Conservation (phyloP, 2,888 invertebrate species). For the Morinoia aosen region DNA sequence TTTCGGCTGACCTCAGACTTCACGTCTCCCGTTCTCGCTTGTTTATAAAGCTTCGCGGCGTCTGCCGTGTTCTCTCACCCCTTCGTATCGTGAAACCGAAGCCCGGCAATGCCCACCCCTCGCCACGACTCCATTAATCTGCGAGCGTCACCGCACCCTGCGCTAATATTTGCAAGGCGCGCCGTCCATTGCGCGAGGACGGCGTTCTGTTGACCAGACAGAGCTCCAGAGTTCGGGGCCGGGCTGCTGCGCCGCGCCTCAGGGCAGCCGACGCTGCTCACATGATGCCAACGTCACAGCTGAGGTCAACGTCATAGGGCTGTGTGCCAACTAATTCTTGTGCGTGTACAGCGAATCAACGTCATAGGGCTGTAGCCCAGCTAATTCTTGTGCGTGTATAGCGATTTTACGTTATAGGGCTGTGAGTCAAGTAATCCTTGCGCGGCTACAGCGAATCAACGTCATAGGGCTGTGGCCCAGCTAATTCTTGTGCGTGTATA, state of each 20-base stretch:
- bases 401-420: too few relatives aligned
- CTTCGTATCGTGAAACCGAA: not conserved
- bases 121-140: slow-evolving; percentile 39
- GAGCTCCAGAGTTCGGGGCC: not conserved
- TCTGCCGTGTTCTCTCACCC: not conserved
- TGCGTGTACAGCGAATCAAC: too few relatives aligned
- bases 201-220: slow-evolving; percentile 30
- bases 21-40: not conserved
- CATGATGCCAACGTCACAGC: not conserved
- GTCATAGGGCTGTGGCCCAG: not conserved
- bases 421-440: too few relatives aligned
- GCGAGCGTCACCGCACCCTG: slow-evolving; percentile 42
- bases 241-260: not conserved
- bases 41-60: not conserved
- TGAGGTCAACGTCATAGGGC: not conserved
- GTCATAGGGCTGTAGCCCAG: too few relatives aligned
- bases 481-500: not conserved
- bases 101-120: not conserved
- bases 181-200: slow-evolving; percentile 31
- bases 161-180: slow-evolving; percentile 31
- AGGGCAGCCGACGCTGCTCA: not conserved
- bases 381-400: too few relatives aligned
- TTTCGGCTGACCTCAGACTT: not conserved
- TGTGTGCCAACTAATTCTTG: not conserved
- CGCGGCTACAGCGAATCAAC: too few relatives aligned